Evolutionary conservation across 2,888 invertebrate species (phyloP), one percentile per base, ranked within the genome.

Genomic region (Chalcis sispes): DNA sequence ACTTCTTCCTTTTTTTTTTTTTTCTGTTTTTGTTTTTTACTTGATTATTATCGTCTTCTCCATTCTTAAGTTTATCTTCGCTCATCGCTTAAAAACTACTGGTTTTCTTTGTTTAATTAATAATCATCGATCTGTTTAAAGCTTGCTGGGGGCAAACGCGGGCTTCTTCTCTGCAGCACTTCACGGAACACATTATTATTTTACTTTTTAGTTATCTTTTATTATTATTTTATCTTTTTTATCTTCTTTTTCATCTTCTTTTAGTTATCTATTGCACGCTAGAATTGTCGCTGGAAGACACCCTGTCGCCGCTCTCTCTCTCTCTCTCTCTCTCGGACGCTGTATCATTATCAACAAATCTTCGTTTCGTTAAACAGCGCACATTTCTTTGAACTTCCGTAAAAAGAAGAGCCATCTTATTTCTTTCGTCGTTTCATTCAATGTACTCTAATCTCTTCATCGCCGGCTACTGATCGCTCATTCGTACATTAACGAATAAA

Each of bases 191-290:
- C 52, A 52, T 42, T 52, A 52, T 50, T 36, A 36, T 10, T 48
- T 56, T 52, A 7, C 36, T 36, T 58, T 32, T 54, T 36, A 23
- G 15, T 46, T 36, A 18, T 18, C 29, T 29, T 29, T 27, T 29
- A 1, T 29, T 32, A 3, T 7, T 0, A 25, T 20, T 27, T 48
- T 27, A 25, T 18, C 46, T 27, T 48, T 27, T 25, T 54, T 36
- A 13, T 40, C 40, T 25, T 29, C 3, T 48, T 25, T n/a, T 10
- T 29, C 25, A n/a, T 58, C 15, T 58, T 18, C 0, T 48, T 29
- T 25, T 27, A 66, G 15, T 36, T 20, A 32, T 56, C 36, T 73
- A 73, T 73, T 67, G 73, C 73, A 73, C 73, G 73, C 65, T 61
- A 64, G 58, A 25, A n/a, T 65, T 50, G 29, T 27, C 23, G 20